These are phyloP conservation scores for Cosmia trapezina DNA, from an alignment of 2,888 invertebrate species.

Conservation along the genomic window DNA sequence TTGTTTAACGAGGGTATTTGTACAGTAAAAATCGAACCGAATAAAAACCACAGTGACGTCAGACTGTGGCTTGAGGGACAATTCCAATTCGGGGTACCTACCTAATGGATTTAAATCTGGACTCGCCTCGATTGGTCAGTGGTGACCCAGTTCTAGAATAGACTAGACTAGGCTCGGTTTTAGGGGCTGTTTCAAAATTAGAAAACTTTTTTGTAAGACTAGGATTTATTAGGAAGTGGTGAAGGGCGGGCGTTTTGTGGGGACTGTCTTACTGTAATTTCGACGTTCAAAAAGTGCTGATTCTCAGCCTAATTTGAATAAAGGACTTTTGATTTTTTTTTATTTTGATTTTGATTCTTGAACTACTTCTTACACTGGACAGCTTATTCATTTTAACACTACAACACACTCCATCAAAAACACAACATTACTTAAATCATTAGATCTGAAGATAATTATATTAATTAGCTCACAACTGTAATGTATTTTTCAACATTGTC, in stretches of 20 bases:
- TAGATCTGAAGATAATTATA: not conserved
- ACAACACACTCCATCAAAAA: not conserved
- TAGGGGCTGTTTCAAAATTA: not conserved
- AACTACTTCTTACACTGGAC: too few relatives aligned
- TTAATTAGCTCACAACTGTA: not conserved
- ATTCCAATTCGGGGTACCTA: not conserved
- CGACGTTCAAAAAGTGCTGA: too few relatives aligned
- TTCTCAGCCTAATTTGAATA: too few relatives aligned
- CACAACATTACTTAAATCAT: not conserved
- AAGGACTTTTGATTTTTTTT: too few relatives aligned
- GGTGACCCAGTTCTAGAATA: slow-evolving; percentile 16
- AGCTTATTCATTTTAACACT: not conserved
- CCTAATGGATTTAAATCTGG: slow-evolving; percentile 27
- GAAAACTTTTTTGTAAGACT: not conserved
- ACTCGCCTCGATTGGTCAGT: slow-evolving; percentile 11
- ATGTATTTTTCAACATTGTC: not conserved
- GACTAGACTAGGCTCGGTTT: not conserved
- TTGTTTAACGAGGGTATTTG: slow-evolving; percentile 17
- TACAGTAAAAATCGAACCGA: slow-evolving; percentile 6
- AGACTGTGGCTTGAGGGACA: not conserved
- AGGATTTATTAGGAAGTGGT: too few relatives aligned
- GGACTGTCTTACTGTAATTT: too few relatives aligned
- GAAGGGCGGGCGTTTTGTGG: too few relatives aligned
- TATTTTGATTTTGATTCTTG: too few relatives aligned
- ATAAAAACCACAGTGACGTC: slow-evolving; percentile 10